Base-by-base conservation (phyloP, 2,888 invertebrate species). In the Strigamia crassipes region DNA sequence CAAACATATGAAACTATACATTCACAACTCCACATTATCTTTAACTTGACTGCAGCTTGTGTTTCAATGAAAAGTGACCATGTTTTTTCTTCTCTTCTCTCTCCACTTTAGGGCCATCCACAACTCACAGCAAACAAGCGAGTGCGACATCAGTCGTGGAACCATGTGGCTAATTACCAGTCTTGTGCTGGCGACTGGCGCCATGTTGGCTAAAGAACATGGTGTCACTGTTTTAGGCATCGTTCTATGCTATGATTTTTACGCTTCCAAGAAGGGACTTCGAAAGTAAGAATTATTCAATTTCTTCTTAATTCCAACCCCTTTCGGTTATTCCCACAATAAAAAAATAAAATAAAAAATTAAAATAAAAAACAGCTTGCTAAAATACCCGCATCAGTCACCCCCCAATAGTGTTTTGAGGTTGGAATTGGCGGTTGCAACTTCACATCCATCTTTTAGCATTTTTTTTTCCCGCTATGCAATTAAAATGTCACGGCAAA, bases 201-300 rank as follows among this genome's bases (percentile, higher is more conserved):
- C 83, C 66, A 83, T 83, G 83, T 61, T 83, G 81, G 83, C 83
- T 46, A 83, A 83, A 38, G 83, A 83, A 38, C 83, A 83, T 34
- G 83, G 83, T 2, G 51, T 83, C 78, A 83, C 83, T 15, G 79
- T 83, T 51, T 46, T 83, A 38, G 83, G 82, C 38, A 80, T 83
- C 51, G 38, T 83, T 23, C 56, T 51, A 9, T 82, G 78, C 38
- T 83, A 83, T 81, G 83, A 83, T 77, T 27, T 82, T 12, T 82
- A 79, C 61, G 23, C 46, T 56, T 79, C 80, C 38, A 73, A 82
- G 27, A 80, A 78, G 41, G 31, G 56, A 38, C 42, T 83, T n/a
- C 38, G 81, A 46, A 79, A 83, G 83, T 83, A 83, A 83, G 82
- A 8, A 80, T 79, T 38, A 46, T 51, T 81, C 56, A 34, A 51